phyloP scores from a whole-genome alignment of 1,140 invertebrate genomes.

The Euwallacea similis region DNA sequence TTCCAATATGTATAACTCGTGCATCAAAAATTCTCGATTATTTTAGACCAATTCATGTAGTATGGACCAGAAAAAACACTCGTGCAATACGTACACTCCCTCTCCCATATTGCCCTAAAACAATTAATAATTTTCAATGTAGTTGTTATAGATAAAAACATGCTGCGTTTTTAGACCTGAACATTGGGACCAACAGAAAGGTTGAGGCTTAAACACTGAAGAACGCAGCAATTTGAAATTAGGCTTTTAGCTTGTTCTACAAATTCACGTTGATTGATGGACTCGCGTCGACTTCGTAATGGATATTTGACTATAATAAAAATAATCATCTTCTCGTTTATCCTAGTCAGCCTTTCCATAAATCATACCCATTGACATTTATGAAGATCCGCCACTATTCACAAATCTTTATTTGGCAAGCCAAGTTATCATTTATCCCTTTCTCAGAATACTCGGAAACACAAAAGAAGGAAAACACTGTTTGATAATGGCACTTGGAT shows the following conservation, averaged over 20 bases:
- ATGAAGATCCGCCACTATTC: slow-evolving; percentile 46
- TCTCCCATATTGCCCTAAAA: too few relatives aligned
- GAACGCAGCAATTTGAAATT: slow-evolving; percentile 28
- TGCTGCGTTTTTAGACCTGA: too few relatives aligned
- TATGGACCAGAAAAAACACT: too few relatives aligned
- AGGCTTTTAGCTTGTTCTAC: slow-evolving; percentile 33
- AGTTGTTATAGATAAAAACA: too few relatives aligned
- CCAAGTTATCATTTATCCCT: slow-evolving; percentile 33
- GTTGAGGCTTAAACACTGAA: slow-evolving; percentile 1
- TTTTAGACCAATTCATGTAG: too few relatives aligned
- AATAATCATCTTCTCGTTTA: slow-evolving; percentile 48
- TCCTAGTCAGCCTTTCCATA: slow-evolving; percentile 45
- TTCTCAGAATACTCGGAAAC: slow-evolving; percentile 32
- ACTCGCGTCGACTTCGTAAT: slow-evolving; percentile 44
- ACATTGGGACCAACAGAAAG: not conserved
- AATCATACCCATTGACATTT: slow-evolving; percentile 48
- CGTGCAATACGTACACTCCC: too few relatives aligned
- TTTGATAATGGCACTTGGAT: slow-evolving; percentile 22
- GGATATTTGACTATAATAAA: slow-evolving; percentile 48
- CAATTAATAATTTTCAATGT: too few relatives aligned
- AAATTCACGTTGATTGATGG: slow-evolving; percentile 36
- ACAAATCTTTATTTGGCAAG: slow-evolving; percentile 45
- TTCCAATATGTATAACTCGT: too few relatives aligned
- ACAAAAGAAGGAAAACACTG: slow-evolving; percentile 35
- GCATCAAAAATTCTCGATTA: too few relatives aligned